Base-by-base conservation (phyloP, 2,113 vertebrate genomes). In the Thinocorus orbignyianus region DNA sequence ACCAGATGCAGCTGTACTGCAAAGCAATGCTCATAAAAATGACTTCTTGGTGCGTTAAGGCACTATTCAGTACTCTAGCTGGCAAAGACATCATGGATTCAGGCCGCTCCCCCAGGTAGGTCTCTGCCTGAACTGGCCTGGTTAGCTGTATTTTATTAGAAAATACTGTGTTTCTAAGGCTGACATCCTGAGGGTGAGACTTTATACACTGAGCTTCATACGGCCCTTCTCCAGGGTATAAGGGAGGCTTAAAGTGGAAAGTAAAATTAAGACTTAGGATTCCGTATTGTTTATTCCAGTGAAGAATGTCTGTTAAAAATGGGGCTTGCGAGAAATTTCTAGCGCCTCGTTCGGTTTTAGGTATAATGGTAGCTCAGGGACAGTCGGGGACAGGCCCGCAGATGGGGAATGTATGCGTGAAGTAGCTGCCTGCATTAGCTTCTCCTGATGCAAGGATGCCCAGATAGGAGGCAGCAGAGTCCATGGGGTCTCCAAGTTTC, bases 1-100 rank as follows among this genome's bases (percentile, higher is more conserved):
- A 92, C 92, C 95, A 97, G 95, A 96, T 97, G 97, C 96, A 95
- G 93, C 83, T 92, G 86, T 70, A 77, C 66, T 73, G 94, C 62
- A 82, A 90, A 87, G 48, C 65, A 95, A 92, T 0, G 0, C 90
- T 96, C 77, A 89, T 95, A 80, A 94, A 97, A 95, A 90, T 71
- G 8, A 89, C 54, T 92, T 93, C 46, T 89, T 85, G 70, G 35
- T 91, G 80, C 4, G 4, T 87, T 81, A 89, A 92, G 83, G 77
- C 89, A 93, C 35, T 48, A 26, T 51, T 92, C 90, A 70, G 72
- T 86, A 26, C n/a, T 81, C 66, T 72, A 73, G 68, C 60, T 97
- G 95, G 88, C 93, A 91, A 71, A 35, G n/a, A 55, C 57, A 68
- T 48, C 11, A 31, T 55, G 78, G 84, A 87, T 89, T 89, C 84